These are phyloP conservation scores for Diabrotica virgifera DNA, from an alignment of 1,140 invertebrate species.

Conservation along the genomic window DNA sequence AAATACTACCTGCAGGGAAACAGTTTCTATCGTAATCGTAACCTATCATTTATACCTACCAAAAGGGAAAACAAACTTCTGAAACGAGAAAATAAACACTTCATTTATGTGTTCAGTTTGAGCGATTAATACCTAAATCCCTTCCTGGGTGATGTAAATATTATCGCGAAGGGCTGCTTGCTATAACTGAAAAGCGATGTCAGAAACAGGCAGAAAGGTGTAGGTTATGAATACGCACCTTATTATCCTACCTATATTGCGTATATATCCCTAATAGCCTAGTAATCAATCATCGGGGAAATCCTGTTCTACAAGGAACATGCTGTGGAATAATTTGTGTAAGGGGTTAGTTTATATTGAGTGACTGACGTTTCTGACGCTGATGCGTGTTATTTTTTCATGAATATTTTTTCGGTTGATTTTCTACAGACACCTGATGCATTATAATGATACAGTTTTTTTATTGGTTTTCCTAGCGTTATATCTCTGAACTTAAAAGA, in stretches of 20 bases:
- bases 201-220: conserved; percentile 6
- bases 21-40: neutral
- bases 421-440: too few relatives aligned
- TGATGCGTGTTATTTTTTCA: conserved; percentile 1
- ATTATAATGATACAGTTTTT: too few relatives aligned
- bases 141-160: conserved; percentile 2
- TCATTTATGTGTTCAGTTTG: conserved; percentile 13
- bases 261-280: conserved; percentile 10
- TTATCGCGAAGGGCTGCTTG: conserved; percentile 4
- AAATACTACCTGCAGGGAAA: neutral
- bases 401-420: neutral
- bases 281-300: conserved; percentile 14
- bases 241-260: conserved; percentile 16
- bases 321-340: neutral
- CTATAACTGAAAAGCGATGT: conserved; percentile 6
- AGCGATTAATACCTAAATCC: conserved; percentile 10
- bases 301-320: conserved; percentile 12
- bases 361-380: neutral
- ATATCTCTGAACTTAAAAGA: too few relatives aligned
- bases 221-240: conserved; percentile 11
- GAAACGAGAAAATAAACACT: conserved; percentile 1
- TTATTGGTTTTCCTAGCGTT: too few relatives aligned
- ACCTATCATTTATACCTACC: neutral
- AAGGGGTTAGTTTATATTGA: neutral
- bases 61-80: neutral